phyloP scores from a whole-genome alignment of 1,140 invertebrate genomes.

The Eufriesea mexicana region DNA sequence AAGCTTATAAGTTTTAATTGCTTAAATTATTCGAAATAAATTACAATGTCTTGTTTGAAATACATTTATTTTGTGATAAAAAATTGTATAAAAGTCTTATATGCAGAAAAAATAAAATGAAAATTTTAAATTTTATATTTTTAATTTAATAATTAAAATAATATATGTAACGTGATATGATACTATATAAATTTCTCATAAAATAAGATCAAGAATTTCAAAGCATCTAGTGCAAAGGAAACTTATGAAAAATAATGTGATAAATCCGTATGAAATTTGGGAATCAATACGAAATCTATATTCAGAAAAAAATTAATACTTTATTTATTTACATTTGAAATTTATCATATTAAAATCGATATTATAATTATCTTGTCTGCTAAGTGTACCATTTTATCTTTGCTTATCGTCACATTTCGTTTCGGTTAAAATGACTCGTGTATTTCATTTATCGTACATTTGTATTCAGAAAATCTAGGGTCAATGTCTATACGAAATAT shows the following conservation, averaged over 20 bases:
- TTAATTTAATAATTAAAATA: neutral
- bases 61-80: neutral
- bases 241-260: neutral
- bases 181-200: neutral
- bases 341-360: conserved; percentile 7
- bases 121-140: neutral
- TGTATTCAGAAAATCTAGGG: conserved; percentile 47
- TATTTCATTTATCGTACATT: conserved; percentile 19
- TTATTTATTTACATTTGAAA: neutral
- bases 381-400: conserved; percentile 7
- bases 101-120: neutral
- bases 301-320: neutral
- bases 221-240: neutral
- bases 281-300: neutral
- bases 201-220: neutral
- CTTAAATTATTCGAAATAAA: neutral
- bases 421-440: neutral
- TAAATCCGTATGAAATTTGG: neutral
- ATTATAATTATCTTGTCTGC: neutral
- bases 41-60: neutral
- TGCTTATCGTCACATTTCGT: conserved; percentile 4
- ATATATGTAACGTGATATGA: neutral
- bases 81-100: too few relatives aligned
- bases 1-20: neutral
- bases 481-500: conserved; percentile 46